Evolutionary conservation across 2,888 invertebrate genomes (phyloP).

Genomic region (Molorchus minor): DNA sequence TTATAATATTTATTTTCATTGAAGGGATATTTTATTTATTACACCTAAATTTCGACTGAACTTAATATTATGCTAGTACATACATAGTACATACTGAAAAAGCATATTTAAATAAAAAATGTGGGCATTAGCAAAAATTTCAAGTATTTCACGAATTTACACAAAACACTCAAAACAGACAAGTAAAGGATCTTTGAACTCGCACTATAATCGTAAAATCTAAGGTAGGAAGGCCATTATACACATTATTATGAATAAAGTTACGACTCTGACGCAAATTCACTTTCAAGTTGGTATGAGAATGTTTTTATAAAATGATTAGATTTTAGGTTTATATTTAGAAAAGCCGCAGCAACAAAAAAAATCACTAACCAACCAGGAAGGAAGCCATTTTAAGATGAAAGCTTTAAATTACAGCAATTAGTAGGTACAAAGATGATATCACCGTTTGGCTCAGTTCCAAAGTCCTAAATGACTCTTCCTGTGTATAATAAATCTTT

Average conservation of each 20-base stretch:
- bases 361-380: not conserved
- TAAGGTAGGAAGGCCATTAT: not conserved
- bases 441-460: not conserved
- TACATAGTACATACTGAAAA: no score
- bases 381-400: not conserved
- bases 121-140: no score
- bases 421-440: constrained; percentile 1
- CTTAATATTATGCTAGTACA: no score
- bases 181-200: constrained; percentile 1
- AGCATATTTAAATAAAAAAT: no score
- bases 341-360: not conserved
- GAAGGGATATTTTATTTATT: no score
- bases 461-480: not conserved
- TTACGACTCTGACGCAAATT: not conserved
- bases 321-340: not conserved
- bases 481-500: not conserved
- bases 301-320: no score
- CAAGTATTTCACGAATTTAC: no score
- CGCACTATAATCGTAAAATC: not conserved
- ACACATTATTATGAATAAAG: not conserved
- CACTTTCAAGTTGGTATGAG: no score
- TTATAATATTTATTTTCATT: no score
- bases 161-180: no score
- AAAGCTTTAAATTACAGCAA: not conserved
- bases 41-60: no score